A percentile compares a stretch with the other conserved stretches of the same genome.
These are phyloP conservation scores for Ricordea florida DNA, from an alignment of 92 coral and sea anemone species.

Conservation along the genomic window DNA sequence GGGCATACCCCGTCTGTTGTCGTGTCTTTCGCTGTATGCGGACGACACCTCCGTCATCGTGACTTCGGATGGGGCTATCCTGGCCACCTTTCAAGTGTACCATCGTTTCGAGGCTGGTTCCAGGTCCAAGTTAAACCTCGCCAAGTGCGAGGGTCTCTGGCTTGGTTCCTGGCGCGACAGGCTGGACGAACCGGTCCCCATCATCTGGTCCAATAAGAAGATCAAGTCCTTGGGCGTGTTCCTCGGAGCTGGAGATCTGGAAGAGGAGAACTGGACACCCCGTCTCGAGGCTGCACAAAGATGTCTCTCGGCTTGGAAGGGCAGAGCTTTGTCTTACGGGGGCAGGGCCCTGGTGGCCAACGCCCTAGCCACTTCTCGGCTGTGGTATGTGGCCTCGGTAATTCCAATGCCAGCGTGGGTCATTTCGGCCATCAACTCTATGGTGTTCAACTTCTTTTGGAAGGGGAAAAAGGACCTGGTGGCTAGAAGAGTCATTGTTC, in stretches of 20 bases:
- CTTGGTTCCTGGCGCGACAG: neutral
- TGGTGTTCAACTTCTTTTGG: neutral
- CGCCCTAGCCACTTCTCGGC: neutral
- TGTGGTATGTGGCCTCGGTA: constrained; percentile 8
- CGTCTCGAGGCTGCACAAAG: neutral
- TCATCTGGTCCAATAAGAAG: neutral
- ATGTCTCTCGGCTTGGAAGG: neutral
- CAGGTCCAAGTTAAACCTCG: neutral
- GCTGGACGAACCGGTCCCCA: neutral
- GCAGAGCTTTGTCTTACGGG: neutral
- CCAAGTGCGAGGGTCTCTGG: neutral
- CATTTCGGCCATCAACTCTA: neutral
- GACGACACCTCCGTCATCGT: neutral
- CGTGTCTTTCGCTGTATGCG: neutral
- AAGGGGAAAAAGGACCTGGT: neutral
- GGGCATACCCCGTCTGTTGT: neutral
- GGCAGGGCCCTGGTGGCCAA: neutral
- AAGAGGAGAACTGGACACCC: neutral
- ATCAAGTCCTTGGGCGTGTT: neutral
- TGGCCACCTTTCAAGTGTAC: neutral
- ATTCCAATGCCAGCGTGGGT: neutral
- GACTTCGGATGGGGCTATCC: neutral
- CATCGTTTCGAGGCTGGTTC: neutral
- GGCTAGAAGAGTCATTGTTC: neutral
- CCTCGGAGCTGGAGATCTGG: neutral